Conservation (phyloP, 2,888 invertebrate genomes). For the Philereme transversata region DNA sequence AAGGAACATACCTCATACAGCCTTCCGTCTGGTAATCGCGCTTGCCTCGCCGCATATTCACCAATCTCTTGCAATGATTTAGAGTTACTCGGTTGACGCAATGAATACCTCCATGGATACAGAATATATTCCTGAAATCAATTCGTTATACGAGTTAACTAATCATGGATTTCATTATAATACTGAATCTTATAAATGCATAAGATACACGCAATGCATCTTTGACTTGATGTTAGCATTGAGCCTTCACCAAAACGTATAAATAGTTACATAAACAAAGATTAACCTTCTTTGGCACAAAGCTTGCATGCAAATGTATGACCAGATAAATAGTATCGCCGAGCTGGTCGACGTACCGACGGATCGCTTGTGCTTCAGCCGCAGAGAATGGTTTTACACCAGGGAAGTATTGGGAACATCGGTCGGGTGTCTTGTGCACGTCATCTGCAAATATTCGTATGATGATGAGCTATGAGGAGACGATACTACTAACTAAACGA, state of each 20-base stretch:
- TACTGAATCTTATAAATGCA: no score
- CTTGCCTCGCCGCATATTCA: constrained; percentile 72
- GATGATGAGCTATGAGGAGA: no score
- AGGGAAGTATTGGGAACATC: constrained; percentile 71
- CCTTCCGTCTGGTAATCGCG: constrained; percentile 67
- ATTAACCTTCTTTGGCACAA: constrained; percentile 64
- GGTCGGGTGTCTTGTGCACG: constrained; percentile 63
- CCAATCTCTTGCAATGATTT: constrained; percentile 70
- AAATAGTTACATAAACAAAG: background rate
- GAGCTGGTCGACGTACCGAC: constrained; percentile 62
- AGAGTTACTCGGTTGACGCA: constrained; percentile 66
- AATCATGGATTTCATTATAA: no score
- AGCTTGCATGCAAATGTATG: constrained; percentile 73
- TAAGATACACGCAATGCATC: background rate
- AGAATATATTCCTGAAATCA: constrained; percentile 67
- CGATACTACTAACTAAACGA: no score
- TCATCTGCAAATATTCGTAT: constrained; percentile 60
- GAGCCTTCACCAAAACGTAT: no score
- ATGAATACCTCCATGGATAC: constrained; percentile 75
- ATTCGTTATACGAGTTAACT: background rate
- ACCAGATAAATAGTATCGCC: constrained; percentile 61
- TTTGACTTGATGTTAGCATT: no score
- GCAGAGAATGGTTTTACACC: constrained; percentile 70
- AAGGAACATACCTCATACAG: constrained; percentile 61
- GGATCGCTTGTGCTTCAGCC: constrained; percentile 66